Evolutionary conservation across 2,888 invertebrate species (phyloP).

Genomic region (Amiota mariae): DNA sequence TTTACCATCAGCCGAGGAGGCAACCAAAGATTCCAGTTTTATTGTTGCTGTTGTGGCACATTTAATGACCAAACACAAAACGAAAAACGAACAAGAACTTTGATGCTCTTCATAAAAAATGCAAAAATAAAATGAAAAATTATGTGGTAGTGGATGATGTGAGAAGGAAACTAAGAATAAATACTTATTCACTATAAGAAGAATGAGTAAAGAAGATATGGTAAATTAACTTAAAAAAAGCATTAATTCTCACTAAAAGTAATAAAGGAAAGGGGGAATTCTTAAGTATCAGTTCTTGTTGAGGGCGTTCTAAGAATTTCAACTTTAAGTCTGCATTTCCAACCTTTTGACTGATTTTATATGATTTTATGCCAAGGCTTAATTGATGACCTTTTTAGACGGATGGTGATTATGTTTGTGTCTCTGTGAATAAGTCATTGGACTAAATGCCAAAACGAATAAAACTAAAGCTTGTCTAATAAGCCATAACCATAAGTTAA

Average conservation of each 20-base stretch:
- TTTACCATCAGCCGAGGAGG: not conserved
- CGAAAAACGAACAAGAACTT: not conserved
- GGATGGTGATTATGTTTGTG: no score
- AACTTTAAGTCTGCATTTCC: slow-evolving; percentile 23
- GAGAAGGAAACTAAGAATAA: no score
- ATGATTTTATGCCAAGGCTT: no score
- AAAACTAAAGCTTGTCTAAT: not conserved
- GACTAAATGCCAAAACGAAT: no score
- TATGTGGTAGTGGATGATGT: no score
- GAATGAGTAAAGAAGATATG: not conserved
- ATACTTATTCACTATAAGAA: no score
- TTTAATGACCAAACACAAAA: not conserved
- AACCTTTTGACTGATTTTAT: no score
- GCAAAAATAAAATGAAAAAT: slow-evolving; percentile 8
- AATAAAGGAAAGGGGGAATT: no score
- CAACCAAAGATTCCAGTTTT: not conserved
- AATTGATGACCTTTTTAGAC: no score
- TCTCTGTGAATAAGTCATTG: no score
- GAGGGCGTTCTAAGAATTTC: no score
- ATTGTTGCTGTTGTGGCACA: slow-evolving; percentile 3
- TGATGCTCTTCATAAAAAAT: slow-evolving; percentile 12
- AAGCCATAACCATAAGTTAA: not conserved
- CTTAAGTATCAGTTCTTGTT: no score
- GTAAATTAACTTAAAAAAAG: not conserved
- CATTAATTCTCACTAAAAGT: not conserved